phyloP scores from a whole-genome alignment of 1,140 invertebrate genomes.

The Bactericera cockerelli region DNA sequence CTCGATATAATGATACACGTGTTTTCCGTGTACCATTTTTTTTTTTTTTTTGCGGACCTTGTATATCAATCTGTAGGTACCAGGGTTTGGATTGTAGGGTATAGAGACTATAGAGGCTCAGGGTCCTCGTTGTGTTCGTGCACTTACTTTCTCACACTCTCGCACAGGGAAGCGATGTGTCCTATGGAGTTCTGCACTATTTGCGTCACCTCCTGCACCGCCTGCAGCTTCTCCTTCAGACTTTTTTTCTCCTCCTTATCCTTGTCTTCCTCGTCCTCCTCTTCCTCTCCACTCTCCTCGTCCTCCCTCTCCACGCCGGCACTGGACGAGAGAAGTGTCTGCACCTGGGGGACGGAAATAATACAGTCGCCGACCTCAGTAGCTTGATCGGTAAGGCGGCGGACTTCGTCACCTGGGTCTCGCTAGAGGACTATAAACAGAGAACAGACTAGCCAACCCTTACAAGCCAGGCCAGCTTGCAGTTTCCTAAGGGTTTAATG shows the following conservation, averaged over 20 bases:
- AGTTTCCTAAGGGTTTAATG: too few relatives aligned
- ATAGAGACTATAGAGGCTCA: too few relatives aligned
- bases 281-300: conserved; percentile 52
- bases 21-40: too few relatives aligned
- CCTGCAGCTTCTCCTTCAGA: conserved; percentile 80
- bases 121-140: not conserved
- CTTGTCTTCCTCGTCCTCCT: conserved; percentile 62
- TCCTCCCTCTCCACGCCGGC: conserved; percentile 27
- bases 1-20: too few relatives aligned
- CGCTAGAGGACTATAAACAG: too few relatives aligned
- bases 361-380: too few relatives aligned
- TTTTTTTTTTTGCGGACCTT: too few relatives aligned
- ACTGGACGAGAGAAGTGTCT: conserved; percentile 15
- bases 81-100: too few relatives aligned
- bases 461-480: too few relatives aligned
- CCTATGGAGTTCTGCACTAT: conserved; percentile 89
- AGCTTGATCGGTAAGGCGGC: conserved; percentile 9
- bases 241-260: conserved; percentile 91
- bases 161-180: conserved; percentile 76
- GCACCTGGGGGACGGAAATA: conserved; percentile 20
- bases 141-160: conserved; percentile 82
- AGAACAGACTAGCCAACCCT: too few relatives aligned
- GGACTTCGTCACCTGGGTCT: too few relatives aligned
- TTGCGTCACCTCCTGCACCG: conserved; percentile 89
- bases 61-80: too few relatives aligned